These are phyloP conservation scores for Pseudomyrmex dendroicus DNA, from an alignment of 1,140 invertebrate species.

Conservation along the genomic window DNA sequence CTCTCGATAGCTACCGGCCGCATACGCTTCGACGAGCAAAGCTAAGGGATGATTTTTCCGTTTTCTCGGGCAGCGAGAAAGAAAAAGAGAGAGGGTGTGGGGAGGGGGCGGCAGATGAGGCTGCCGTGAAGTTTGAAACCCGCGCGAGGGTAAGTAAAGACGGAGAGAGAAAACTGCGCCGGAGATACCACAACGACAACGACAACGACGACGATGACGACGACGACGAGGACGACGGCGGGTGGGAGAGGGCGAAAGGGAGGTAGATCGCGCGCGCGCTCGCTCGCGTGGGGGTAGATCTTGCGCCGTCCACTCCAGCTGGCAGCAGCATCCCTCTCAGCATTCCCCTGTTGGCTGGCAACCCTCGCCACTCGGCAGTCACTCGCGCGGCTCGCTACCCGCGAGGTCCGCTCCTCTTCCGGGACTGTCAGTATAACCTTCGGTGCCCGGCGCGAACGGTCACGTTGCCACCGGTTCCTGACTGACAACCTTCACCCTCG, in stretches of 20 bases:
- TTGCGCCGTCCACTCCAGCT: conserved; percentile 83
- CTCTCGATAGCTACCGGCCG: conserved; percentile 35
- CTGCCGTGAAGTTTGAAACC: conserved; percentile 61
- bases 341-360: conserved; percentile 63
- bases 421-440: conserved; percentile 26
- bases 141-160: conserved; percentile 30
- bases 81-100: background rate
- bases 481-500: background rate
- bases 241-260: conserved; percentile 18
- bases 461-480: conserved; percentile 20
- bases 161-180: conserved; percentile 44
- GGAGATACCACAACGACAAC: conserved; percentile 59
- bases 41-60: conserved; percentile 64
- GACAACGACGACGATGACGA: background rate
- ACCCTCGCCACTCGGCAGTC: conserved; percentile 78
- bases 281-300: conserved; percentile 79
- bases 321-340: conserved; percentile 84
- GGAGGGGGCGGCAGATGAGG: conserved; percentile 43
- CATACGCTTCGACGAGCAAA: conserved; percentile 60
- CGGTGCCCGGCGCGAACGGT: conserved; percentile 14
- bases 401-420: conserved; percentile 74
- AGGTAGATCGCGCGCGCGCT: conserved; percentile 53
- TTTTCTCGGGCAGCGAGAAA: conserved; percentile 24
- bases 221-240: conserved; percentile 26
- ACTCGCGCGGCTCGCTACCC: conserved; percentile 82